Evolutionary conservation across 2,797 vertebrate species (phyloP).

Genomic region (Eulemur rubriventer): DNA sequence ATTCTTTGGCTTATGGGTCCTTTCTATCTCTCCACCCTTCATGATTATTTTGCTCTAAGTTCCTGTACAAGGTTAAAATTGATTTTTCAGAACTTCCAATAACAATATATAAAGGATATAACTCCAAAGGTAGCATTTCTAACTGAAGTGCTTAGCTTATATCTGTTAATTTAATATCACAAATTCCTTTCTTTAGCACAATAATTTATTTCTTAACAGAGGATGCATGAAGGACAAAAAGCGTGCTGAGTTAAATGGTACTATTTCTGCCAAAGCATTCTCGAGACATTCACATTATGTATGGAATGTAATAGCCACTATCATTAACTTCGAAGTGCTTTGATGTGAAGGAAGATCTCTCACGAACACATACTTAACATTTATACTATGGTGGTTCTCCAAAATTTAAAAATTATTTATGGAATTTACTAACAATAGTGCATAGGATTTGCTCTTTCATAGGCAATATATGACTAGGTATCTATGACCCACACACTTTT

Average conservation of each 20-base stretch:
- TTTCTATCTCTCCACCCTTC: constrained; percentile 23
- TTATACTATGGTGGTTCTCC: background rate
- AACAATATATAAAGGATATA: constrained; percentile 62
- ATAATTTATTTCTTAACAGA: constrained; percentile 60
- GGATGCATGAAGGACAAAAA: constrained; percentile 66
- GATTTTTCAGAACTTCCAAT: constrained; percentile 73
- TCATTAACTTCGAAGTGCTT: constrained; percentile 17
- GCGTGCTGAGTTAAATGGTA: constrained; percentile 31
- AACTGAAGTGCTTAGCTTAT: constrained; percentile 53
- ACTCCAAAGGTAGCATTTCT: constrained; percentile 45
- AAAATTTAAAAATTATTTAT: constrained; percentile 28
- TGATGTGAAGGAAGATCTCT: constrained; percentile 2
- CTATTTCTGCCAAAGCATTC: constrained; percentile 28
- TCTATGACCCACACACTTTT: background rate
- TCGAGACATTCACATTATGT: constrained; percentile 29
- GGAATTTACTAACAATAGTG: background rate
- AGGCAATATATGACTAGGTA: background rate
- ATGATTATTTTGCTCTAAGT: constrained; percentile 45
- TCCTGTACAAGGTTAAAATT: constrained; percentile 49
- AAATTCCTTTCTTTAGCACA: constrained; percentile 59
- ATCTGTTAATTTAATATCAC: constrained; percentile 57
- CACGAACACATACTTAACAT: background rate
- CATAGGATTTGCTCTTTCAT: background rate
- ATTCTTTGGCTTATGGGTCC: background rate
- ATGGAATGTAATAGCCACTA: background rate